Evolutionary conservation across 2,888 invertebrate species (phyloP).

Genomic region (Hetaerina titia): DNA sequence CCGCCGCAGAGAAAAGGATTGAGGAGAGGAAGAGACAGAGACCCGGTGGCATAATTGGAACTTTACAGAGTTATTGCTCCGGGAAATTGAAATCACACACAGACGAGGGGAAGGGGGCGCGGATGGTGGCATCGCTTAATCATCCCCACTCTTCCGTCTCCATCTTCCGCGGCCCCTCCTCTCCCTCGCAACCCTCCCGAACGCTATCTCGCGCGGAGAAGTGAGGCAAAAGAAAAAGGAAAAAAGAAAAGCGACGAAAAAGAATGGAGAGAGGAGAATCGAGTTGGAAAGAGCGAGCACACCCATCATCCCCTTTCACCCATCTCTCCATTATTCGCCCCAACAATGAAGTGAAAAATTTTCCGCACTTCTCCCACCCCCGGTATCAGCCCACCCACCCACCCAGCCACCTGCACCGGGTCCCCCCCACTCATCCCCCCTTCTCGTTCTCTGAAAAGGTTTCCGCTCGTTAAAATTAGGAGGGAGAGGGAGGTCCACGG

Average conservation of each 20-base stretch:
- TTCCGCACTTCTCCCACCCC: background rate
- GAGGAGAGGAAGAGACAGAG: background rate
- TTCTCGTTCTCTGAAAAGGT: background rate
- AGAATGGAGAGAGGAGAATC: background rate
- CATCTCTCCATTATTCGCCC: background rate
- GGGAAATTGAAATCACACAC: slow-evolving; percentile 20
- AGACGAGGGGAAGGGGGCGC: background rate
- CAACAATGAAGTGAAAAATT: slow-evolving; percentile 32
- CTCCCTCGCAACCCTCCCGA: background rate
- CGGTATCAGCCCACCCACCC: background rate
- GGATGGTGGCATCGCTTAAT: slow-evolving; percentile 19
- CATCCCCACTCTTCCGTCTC: background rate
- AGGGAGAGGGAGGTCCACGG: background rate
- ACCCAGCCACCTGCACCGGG: too few relatives aligned
- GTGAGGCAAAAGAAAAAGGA: background rate
- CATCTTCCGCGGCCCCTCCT: background rate
- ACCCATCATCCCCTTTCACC: background rate
- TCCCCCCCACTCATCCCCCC: background rate
- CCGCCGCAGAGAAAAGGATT: background rate
- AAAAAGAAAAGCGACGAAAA: background rate
- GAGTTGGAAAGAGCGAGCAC: background rate
- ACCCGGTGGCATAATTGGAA: background rate
- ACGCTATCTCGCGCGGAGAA: background rate
- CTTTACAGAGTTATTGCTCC: slow-evolving; percentile 33
- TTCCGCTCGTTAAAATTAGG: slow-evolving; percentile 35